These are phyloP conservation scores for Papilio elwesi DNA, from an alignment of 2,888 invertebrate genomes.

Conservation along the genomic window DNA sequence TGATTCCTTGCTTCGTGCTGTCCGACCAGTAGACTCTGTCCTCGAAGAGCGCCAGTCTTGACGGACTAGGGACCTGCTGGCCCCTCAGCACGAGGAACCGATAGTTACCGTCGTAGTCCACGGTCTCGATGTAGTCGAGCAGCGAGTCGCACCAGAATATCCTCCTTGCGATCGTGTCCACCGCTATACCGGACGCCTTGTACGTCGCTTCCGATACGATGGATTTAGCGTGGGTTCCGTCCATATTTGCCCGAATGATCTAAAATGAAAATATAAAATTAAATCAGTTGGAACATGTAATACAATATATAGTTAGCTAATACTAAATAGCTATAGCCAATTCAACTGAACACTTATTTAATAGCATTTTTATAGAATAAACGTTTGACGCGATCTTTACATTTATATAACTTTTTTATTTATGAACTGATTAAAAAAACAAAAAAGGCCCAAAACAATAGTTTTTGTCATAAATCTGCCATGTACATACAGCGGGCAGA, in stretches of 20 bases:
- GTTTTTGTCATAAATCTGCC: too few relatives aligned
- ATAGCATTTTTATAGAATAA: too few relatives aligned
- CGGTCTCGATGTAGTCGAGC: slow-evolving; percentile 97
- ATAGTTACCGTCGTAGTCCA: slow-evolving; percentile 95
- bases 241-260: slow-evolving; percentile 95
- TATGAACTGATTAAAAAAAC: too few relatives aligned
- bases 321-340: too few relatives aligned
- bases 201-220: slow-evolving; percentile 97
- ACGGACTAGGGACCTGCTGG: slow-evolving; percentile 93
- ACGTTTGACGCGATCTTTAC: too few relatives aligned
- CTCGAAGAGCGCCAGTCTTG: slow-evolving; percentile 92
- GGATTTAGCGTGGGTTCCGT: slow-evolving; percentile 92
- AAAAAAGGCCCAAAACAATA: too few relatives aligned
- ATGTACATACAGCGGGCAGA: too few relatives aligned
- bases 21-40: slow-evolving; percentile 96
- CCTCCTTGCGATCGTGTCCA: slow-evolving; percentile 94
- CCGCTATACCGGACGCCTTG: slow-evolving; percentile 95
- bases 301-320: too few relatives aligned
- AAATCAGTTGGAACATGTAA: not conserved
- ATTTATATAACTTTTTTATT: too few relatives aligned
- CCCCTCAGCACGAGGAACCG: slow-evolving; percentile 92
- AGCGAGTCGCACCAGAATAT: slow-evolving; percentile 99
- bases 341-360: too few relatives aligned
- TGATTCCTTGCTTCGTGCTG: slow-evolving; percentile 93
- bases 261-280: slow-evolving; percentile 50